These are phyloP conservation scores for Actenoides lindsayi DNA, from an alignment of 2,113 vertebrate genomes.

Conservation along the genomic window DNA sequence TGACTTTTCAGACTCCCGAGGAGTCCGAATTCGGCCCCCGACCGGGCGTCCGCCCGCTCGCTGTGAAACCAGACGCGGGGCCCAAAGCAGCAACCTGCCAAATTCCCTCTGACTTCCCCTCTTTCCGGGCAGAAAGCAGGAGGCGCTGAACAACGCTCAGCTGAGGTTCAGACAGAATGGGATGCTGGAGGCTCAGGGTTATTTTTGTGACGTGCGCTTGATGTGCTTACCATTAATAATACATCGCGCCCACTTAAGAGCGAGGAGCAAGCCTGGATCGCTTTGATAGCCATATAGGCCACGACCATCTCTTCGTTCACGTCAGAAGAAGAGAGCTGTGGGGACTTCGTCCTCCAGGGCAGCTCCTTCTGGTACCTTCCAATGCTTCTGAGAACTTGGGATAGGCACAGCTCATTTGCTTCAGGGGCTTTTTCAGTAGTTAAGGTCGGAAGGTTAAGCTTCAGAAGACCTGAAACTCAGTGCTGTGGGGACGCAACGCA, in stretches of 20 bases:
- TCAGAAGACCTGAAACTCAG: background rate
- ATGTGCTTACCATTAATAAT: background rate
- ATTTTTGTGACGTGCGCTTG: background rate
- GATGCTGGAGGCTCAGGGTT: background rate
- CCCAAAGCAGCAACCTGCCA: background rate
- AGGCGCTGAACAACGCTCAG: background rate
- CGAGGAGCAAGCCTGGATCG: background rate
- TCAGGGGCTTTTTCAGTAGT: background rate
- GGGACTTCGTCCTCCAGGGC: background rate
- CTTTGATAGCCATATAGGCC: background rate
- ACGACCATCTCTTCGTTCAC: background rate
- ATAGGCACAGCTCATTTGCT: fast-evolving
- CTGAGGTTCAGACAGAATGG: background rate
- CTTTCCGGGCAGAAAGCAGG: background rate
- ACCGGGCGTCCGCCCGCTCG: background rate
- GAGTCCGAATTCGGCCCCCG: background rate
- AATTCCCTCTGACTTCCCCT: background rate
- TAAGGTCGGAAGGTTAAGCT: background rate
- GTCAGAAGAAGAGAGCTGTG: background rate
- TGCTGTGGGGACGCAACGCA: background rate
- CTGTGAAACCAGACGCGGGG: background rate
- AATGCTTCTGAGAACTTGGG: background rate
- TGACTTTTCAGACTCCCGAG: background rate
- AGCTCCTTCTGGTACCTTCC: background rate
- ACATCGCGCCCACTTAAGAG: background rate